A percentile compares a stretch with the other conserved stretches of the same genome.
These are phyloP conservation scores for Crocodylus rhombifer DNA, from an alignment of 2,797 vertebrate genomes.

Conservation along the genomic window DNA sequence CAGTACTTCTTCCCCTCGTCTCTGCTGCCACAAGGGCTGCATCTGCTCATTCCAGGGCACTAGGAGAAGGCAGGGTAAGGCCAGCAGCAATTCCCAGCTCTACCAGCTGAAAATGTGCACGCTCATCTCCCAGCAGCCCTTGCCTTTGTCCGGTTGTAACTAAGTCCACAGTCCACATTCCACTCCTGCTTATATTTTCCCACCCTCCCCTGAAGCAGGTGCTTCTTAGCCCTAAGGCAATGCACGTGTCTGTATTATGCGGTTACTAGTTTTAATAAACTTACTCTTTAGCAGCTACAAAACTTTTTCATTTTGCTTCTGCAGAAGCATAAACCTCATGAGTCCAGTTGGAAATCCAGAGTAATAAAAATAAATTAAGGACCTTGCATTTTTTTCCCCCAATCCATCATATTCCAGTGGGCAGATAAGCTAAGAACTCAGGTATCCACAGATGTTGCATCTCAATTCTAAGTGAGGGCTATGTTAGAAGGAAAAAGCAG, in stretches of 20 bases:
- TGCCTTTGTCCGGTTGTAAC: not conserved
- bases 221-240: not conserved
- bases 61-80: not conserved
- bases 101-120: no score
- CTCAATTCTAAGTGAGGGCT: not conserved
- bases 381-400: not conserved
- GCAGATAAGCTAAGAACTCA: no score
- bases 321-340: not conserved
- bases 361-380: slow-evolving; percentile 61
- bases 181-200: not conserved
- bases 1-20: not conserved
- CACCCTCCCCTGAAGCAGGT: not conserved
- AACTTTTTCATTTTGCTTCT: not conserved
- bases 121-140: not conserved
- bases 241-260: not conserved
- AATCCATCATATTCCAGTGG: no score
- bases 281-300: not conserved
- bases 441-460: no score
- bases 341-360: not conserved
- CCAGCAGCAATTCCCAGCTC: not conserved
- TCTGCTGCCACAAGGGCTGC: not conserved
- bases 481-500: not conserved
- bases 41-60: not conserved
- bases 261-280: not conserved
- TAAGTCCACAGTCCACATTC: not conserved